phyloP scores from a whole-genome alignment of 2,113 vertebrate genomes.

The Fukomys damarensis region DNA sequence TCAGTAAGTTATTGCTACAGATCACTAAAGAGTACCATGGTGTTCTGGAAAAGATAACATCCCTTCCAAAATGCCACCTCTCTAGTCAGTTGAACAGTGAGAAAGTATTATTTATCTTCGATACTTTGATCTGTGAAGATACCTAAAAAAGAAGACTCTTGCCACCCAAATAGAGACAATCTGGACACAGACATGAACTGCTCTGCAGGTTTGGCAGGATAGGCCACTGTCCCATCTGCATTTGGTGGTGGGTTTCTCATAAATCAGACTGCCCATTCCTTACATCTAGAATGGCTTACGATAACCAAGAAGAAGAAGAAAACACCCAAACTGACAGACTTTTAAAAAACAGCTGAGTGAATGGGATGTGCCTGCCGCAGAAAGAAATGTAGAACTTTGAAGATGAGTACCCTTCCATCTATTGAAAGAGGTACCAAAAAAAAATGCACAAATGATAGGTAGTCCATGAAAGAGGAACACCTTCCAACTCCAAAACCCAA shows the following conservation, averaged over 20 bases:
- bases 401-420: neutral
- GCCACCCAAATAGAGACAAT: neutral
- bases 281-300: neutral
- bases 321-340: neutral
- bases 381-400: neutral
- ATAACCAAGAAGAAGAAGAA: neutral
- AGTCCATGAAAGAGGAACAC: neutral
- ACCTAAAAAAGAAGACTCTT: neutral
- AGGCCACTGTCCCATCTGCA: neutral
- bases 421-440: constrained; percentile 2
- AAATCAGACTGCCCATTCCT: neutral
- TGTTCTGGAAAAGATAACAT: constrained; percentile 66
- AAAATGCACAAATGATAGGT: neutral
- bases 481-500: neutral
- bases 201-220: neutral
- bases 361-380: neutral
- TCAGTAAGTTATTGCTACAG: constrained; percentile 75
- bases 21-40: constrained; percentile 48
- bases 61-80: constrained; percentile 58
- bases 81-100: neutral
- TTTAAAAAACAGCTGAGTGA: neutral
- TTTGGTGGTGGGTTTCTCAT: neutral
- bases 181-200: neutral
- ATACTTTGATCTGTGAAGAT: constrained; percentile 21
- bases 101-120: neutral